Evolutionary conservation across 2,797 vertebrate genomes (phyloP), one percentile per base, ranked within the genome.

Genomic region (Enteromius mattozi): DNA sequence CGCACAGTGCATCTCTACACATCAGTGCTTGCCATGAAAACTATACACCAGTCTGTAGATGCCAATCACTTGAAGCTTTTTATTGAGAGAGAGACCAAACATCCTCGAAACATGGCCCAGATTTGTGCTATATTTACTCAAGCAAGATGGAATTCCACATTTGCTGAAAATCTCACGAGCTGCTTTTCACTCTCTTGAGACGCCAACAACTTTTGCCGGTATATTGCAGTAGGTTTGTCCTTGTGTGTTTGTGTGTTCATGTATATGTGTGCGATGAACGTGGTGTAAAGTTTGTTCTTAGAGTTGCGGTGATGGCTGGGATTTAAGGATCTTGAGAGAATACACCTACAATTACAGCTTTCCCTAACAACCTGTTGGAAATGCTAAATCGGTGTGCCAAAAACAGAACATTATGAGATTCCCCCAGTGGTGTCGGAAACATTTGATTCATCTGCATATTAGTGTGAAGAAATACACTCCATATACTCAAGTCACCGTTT

Each of bases 91-190:
- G 19, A 61, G 21, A 51, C 70, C 37, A 78, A 78, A 59, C 75
- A 71, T 78, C 66, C 37, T 78, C 9, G 8, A 59, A 84, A 71
- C 35, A 71, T 70, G 63, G 82, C 74, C 75, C 75, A 78, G 82
- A 78, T 84, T 70, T 70, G 47, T 78, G 66, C 75, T 84, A 61
- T 84, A 84, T 84, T 84, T 78, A 71, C 74, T 78, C 65, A 56
- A 78, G 63, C 37, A 35, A 78, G 65, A 84, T 78, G 54, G 35
- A 78, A 70, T 71, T 83, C 81, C 35, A 42, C 72, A 77, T 77
- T 83, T 77, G 63, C 81, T 77, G 66, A 78, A 84, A 78, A 84
- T 71, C 37, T 84, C 74, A 59, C 4, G 49, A 83, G 45, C 47
- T 77, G 35, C 51, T 77, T 77, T 68, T 40, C 45, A 40, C 35